These are phyloP conservation scores for Mormyrus iriodes DNA, from an alignment of 2,113 vertebrate genomes.

Conservation along the genomic window DNA sequence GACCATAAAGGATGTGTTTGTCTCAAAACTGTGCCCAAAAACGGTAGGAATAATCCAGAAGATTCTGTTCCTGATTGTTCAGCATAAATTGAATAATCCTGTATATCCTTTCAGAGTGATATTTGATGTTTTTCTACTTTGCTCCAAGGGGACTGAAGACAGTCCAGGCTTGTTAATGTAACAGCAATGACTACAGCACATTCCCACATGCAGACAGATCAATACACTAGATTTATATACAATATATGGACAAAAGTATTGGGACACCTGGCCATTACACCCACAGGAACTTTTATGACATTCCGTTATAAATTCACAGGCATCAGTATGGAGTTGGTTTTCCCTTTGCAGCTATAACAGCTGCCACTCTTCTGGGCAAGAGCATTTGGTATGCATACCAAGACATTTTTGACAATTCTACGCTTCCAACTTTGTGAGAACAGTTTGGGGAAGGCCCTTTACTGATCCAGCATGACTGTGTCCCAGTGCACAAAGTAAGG, in stretches of 20 bases:
- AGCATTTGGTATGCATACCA: background rate
- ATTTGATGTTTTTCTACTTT: background rate
- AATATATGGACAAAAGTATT: background rate
- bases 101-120: background rate
- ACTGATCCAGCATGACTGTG: background rate
- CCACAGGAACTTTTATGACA: background rate
- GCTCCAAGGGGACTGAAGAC: background rate
- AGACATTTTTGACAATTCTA: background rate
- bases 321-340: background rate
- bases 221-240: background rate
- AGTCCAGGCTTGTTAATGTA: background rate
- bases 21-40: conserved; percentile 61
- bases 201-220: background rate
- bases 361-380: background rate
- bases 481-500: background rate
- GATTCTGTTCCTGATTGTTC: background rate
- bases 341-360: background rate
- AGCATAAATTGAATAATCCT: background rate
- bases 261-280: background rate
- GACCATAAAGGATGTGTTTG: conserved; percentile 56
- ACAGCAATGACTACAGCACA: background rate
- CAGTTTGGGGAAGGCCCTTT: background rate
- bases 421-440: background rate
- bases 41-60: conserved; percentile 41
- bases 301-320: background rate